Conservation (phyloP, 2,113 vertebrate species). For the Chaetops frenatus region DNA sequence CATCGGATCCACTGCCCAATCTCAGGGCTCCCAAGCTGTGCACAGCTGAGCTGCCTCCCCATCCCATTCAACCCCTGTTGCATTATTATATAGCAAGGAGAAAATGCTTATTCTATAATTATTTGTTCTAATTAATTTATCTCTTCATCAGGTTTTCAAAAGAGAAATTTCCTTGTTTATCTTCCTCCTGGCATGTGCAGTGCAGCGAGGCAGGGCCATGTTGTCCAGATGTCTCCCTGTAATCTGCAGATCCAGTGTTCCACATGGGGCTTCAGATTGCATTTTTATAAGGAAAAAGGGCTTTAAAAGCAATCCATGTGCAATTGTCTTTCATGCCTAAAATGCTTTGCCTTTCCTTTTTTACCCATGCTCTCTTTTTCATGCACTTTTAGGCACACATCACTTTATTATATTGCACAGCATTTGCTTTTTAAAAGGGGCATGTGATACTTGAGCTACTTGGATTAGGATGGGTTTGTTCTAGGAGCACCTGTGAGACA, state of each 20-base stretch:
- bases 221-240: background rate
- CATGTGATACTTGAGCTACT: background rate
- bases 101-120: background rate
- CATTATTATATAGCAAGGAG: background rate
- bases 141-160: background rate
- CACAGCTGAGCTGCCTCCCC: background rate
- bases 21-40: background rate
- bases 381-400: background rate
- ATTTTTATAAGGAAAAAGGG: background rate
- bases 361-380: background rate
- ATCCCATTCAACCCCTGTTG: background rate
- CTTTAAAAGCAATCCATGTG: background rate
- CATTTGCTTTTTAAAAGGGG: background rate
- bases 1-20: background rate
- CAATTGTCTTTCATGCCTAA: background rate
- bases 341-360: background rate
- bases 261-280: rapidly evolving
- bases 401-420: background rate
- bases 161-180: background rate
- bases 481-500: background rate
- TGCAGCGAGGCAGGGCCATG: rapidly evolving
- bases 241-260: background rate
- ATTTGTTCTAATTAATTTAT: background rate
- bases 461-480: background rate
- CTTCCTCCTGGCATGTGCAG: background rate